Base-by-base conservation (phyloP, 2,797 vertebrate genomes). In the Nannoperca obscura region DNA sequence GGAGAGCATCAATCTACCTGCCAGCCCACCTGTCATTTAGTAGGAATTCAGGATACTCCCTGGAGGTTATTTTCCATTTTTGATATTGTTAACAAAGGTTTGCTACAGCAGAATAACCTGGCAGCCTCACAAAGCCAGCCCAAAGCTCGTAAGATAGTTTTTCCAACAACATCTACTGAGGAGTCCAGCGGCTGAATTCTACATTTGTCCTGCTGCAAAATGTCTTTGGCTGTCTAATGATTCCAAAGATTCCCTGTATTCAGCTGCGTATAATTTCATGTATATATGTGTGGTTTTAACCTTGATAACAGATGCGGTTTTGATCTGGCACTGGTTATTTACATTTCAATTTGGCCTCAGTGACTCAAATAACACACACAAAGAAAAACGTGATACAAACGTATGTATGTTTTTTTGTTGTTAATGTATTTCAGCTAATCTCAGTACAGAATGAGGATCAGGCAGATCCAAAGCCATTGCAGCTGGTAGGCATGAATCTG, bases 251-350 rank as follows among this genome's bases (percentile, higher is more conserved):
- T 50, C 63, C 63, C 13, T 78, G 34, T 44, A 68, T 62, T 72
- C 64, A 1, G 34, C 19, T 75, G 30, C 63, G 4, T 22, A 82
- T 72, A 15, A 78, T 46, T 61, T 59, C 30, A 36, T 79, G 58
- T 85, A 53, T 55, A 63, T 74, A 71, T 76, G 36, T 83, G 69
- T 84, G 22, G 74, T 78, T 80, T 76, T 75, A 61, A 67, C n/a
- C 64, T 78, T n/a, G 11, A 27, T 44, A 53, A 71, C 50, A 72
- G 34, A 70, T 20, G 14, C 44, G n/a, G 30, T 61, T 65, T 54
- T 49, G 9, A 76, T 32, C 38, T 55, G 54, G 19, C 8, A n/a
- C 61, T 75, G 57, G 40, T 71, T 80, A 47, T 66, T 79, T 14
- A 42, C n/a, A 27, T 64, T 57, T 54, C 36, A 63, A 58, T 81